Evolutionary conservation across 2,797 vertebrate species (phyloP).

Genomic region (Hypotaenidia okinawae): DNA sequence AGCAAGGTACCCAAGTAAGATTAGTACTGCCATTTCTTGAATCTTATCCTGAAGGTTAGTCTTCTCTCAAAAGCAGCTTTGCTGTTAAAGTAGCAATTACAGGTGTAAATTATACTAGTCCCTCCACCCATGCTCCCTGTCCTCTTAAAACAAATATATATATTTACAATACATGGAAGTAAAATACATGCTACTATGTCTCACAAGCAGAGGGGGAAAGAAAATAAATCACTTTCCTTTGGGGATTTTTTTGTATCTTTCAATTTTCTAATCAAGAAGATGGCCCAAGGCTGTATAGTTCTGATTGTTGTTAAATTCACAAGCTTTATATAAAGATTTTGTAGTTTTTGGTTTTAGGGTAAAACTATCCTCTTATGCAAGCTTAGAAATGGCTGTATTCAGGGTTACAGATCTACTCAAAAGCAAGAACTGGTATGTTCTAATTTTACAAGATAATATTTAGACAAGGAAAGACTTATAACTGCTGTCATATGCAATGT

Average conservation of each 20-base stretch:
- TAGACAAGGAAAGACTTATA: neutral
- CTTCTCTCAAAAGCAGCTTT: neutral
- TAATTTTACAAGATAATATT: neutral
- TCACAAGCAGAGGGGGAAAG: neutral
- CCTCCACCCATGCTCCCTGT: neutral
- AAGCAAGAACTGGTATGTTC: neutral
- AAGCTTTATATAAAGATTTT: too few relatives aligned
- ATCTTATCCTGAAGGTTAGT: neutral
- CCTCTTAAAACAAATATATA: neutral
- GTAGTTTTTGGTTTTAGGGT: neutral
- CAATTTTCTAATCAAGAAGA: neutral
- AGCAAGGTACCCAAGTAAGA: neutral
- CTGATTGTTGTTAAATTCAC: neutral
- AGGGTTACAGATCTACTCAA: neutral
- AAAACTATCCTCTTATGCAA: neutral
- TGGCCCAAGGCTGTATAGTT: neutral
- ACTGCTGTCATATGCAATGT: accelerated
- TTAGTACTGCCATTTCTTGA: neutral
- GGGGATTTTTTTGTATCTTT: neutral
- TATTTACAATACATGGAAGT: neutral
- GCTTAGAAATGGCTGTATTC: neutral
- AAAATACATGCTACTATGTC: neutral
- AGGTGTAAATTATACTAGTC: neutral
- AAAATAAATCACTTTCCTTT: too few relatives aligned
- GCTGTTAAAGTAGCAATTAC: neutral